Base-by-base conservation (phyloP, 2,888 invertebrate genomes). In the Synanthedon tipuliformis region DNA sequence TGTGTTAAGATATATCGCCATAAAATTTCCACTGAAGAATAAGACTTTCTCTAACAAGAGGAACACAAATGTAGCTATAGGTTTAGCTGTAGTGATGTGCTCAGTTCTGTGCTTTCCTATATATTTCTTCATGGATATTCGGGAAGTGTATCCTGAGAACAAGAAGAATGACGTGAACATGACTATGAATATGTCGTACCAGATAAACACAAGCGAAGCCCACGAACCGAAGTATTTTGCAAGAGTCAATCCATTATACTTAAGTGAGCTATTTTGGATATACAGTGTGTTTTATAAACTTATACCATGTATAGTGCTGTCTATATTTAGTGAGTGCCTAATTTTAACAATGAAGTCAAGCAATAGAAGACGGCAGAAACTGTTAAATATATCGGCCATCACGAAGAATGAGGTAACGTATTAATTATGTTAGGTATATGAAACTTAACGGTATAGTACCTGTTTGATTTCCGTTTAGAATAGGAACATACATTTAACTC, bases 251-350 rank as follows among this genome's bases (percentile, higher is more conserved):
- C 92, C 51, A 23, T 1, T 23, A 23, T 23, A 23, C 23, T 23
- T 92, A 57, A 90, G 89, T 52, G 89, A 94, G 15, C 96, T 95
- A 78, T 95, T 96, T 73, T 95, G 95, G 92, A 92, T 97, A 64
- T 97, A 97, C 80, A 94, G 96, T 72, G 95, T 97, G 41, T 92
- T 97, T 55, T 93, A 97, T 62, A 98, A 98, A 82, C 87, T 98
- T 51, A 92, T 97, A 63, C 98, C 98, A 0, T 97, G 97, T 78
- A 88, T 95, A 66, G 92, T 95, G 40, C 81, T 98, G 52, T 97
- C 97, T 0, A 91, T 95, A 64, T 85, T 95, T 60, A 95, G 94
- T 71, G 88, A 93, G 52, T 89, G 93, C 60, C 81, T 95, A 55
- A 94, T 95, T 57, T 80, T 91, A 57, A 95, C 95, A 52, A 85